phyloP scores from a whole-genome alignment of 2,888 invertebrate species.

The Diarsia dahlii region DNA sequence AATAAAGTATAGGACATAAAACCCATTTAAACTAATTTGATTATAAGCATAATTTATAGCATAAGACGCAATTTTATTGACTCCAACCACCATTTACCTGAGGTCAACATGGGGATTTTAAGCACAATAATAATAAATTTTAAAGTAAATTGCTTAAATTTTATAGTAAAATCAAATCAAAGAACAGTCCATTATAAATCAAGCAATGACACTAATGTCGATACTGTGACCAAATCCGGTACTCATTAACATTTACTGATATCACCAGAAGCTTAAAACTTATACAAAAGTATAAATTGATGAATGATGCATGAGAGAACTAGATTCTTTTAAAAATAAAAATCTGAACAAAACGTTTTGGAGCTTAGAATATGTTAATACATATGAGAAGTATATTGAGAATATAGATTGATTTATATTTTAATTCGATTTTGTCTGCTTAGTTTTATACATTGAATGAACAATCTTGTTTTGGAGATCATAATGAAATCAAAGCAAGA shows the following conservation, averaged over 20 bases:
- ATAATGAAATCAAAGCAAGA: slow-evolving; percentile 28
- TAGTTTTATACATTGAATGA: slow-evolving; percentile 32
- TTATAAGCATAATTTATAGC: slow-evolving; percentile 46
- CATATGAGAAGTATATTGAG: slow-evolving; percentile 34
- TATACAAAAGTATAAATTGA: slow-evolving; percentile 82
- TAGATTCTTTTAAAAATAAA: slow-evolving; percentile 57
- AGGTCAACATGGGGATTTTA: slow-evolving; percentile 50
- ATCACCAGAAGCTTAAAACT: slow-evolving; percentile 85
- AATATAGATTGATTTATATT: slow-evolving; percentile 44
- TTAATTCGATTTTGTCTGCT: slow-evolving; percentile 27
- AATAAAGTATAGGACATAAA: slow-evolving; percentile 35
- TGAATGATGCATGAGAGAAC: slow-evolving; percentile 84
- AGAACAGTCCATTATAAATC: slow-evolving; percentile 78
- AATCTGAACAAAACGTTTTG: slow-evolving; percentile 65
- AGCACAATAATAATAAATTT: slow-evolving; percentile 70
- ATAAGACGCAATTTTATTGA: slow-evolving; percentile 50
- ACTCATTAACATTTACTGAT: slow-evolving; percentile 85
- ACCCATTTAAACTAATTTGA: slow-evolving; percentile 50
- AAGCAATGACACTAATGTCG: slow-evolving; percentile 81
- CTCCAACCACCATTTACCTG: slow-evolving; percentile 37
- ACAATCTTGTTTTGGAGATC: slow-evolving; percentile 25
- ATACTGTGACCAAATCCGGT: slow-evolving; percentile 80
- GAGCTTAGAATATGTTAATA: slow-evolving; percentile 52
- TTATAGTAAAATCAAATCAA: slow-evolving; percentile 69
- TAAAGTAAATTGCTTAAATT: slow-evolving; percentile 62